Percentiles rank a stretch among this genome's conserved stretches.
phyloP scores from a whole-genome alignment of 2,113 vertebrate genomes.

The Albula goreensis region DNA sequence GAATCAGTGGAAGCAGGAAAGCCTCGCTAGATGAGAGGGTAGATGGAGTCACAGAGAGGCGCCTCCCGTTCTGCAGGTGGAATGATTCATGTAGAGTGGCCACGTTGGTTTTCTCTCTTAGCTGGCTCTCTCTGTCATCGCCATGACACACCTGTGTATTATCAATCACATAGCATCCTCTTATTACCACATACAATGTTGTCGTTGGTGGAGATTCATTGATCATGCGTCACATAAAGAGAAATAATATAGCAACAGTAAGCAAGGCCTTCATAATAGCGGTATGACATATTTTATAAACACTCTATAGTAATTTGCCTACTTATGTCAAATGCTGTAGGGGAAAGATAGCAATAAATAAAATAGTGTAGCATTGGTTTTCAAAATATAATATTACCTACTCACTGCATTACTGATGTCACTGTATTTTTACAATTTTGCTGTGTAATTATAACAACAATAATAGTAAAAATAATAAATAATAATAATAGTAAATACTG shows the following conservation, averaged over 20 bases:
- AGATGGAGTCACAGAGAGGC: neutral
- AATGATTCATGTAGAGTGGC: slow-evolving; percentile 15
- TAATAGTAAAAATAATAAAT: too few species aligned
- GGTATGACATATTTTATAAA: neutral
- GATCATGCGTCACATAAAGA: neutral
- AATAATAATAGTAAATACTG: too few species aligned
- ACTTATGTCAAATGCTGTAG: neutral
- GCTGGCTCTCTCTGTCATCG: neutral
- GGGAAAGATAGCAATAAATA: neutral
- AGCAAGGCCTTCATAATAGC: neutral
- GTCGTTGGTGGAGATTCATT: neutral
- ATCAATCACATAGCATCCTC: neutral
- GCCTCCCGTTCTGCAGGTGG: slow-evolving; percentile 3
- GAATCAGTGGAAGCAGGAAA: neutral
- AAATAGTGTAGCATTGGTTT: neutral
- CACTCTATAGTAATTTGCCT: neutral
- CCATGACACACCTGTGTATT: neutral
- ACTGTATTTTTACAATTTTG: too few species aligned
- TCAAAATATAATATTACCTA: neutral
- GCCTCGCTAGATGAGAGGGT: too few species aligned
- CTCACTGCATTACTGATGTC: neutral
- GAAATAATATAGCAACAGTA: neutral
- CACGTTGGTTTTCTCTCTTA: neutral
- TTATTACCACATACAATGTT: neutral
- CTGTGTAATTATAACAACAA: too few species aligned